A percentile compares a stretch with the other conserved stretches of the same genome.
phyloP scores from a whole-genome alignment of 1,140 invertebrate genomes.

The Drosophila athabasca region DNA sequence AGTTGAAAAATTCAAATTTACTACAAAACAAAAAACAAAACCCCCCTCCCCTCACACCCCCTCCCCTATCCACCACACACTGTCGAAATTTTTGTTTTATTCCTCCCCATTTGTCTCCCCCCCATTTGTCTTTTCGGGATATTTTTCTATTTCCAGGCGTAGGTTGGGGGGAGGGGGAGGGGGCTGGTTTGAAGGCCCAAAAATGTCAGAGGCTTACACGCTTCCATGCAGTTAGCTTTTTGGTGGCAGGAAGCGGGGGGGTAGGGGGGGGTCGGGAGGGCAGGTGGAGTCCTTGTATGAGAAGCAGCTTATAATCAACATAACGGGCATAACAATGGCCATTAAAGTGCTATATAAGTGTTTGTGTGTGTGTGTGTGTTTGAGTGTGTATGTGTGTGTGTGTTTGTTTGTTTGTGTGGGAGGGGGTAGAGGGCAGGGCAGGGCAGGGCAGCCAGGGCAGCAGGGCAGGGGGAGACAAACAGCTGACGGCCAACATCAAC shows the following conservation, averaged over 20 bases:
- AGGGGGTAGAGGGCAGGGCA: no score
- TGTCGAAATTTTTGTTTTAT: slow-evolving; percentile 33
- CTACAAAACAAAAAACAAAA: background rate
- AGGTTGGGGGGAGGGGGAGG: background rate
- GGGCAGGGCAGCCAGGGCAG: no score
- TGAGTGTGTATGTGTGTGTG: no score
- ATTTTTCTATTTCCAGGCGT: slow-evolving; percentile 25
- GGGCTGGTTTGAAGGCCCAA: slow-evolving; percentile 16
- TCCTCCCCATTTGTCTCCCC: background rate
- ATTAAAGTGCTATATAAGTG: slow-evolving; percentile 41
- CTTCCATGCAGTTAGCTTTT: slow-evolving; percentile 42
- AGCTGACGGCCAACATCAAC: slow-evolving; percentile 46
- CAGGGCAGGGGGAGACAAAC: slow-evolving; percentile 15
- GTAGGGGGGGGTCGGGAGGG: background rate
- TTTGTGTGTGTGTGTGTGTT: no score
- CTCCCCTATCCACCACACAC: no score
- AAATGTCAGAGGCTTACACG: slow-evolving; percentile 51
- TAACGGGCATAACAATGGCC: slow-evolving; percentile 62
- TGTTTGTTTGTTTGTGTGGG: background rate
- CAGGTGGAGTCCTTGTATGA: slow-evolving; percentile 8
- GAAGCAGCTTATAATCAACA: slow-evolving; percentile 60
- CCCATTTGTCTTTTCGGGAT: background rate
- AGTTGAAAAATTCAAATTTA: slow-evolving; percentile 61
- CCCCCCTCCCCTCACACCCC: no score
- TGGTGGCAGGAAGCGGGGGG: background rate